Evolutionary conservation across 1,140 invertebrate species (phyloP).

Genomic region (Euura saliciscinereae): DNA sequence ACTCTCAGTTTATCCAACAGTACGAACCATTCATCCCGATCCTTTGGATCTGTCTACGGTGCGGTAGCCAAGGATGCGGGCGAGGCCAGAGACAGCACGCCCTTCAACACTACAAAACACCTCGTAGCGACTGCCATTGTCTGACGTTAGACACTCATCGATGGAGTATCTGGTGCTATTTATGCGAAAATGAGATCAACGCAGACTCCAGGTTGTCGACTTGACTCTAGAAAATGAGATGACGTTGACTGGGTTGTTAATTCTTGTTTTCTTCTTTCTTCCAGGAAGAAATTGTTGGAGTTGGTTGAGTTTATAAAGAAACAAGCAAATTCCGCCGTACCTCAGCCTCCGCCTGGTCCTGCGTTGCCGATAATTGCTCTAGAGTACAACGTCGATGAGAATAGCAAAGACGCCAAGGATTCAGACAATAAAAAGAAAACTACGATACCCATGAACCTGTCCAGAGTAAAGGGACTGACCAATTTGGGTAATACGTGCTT

Average conservation of each 20-base stretch:
- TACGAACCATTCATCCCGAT: slow-evolving; percentile 35
- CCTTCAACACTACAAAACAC: slow-evolving; percentile 75
- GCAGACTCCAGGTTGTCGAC: slow-evolving; percentile 38
- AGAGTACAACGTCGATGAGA: slow-evolving; percentile 27
- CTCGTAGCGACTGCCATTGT: slow-evolving; percentile 77
- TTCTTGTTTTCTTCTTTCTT: slow-evolving; percentile 19
- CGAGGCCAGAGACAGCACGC: slow-evolving; percentile 74
- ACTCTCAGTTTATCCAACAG: slow-evolving; percentile 15
- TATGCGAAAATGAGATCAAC: slow-evolving; percentile 67
- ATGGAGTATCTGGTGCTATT: slow-evolving; percentile 80
- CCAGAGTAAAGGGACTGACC: slow-evolving; percentile 62
- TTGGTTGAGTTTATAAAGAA: slow-evolving; percentile 70
- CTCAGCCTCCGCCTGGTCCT: slow-evolving; percentile 22
- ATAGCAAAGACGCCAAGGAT: slow-evolving; percentile 34
- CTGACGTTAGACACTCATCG: slow-evolving; percentile 74
- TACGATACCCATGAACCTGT: neutral
- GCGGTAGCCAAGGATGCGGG: slow-evolving; percentile 80
- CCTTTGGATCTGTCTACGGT: slow-evolving; percentile 74
- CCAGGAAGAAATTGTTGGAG: slow-evolving; percentile 68
- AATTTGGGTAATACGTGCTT: slow-evolving; percentile 97
- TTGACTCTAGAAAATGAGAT: neutral
- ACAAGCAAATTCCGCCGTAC: slow-evolving; percentile 39
- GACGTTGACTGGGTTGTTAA: neutral
- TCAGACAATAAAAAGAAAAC: neutral
- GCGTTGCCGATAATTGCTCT: slow-evolving; percentile 5